Evolutionary conservation across 2,797 vertebrate genomes (phyloP), one percentile per base, ranked within the genome.

Genomic region (Alectoris magna): DNA sequence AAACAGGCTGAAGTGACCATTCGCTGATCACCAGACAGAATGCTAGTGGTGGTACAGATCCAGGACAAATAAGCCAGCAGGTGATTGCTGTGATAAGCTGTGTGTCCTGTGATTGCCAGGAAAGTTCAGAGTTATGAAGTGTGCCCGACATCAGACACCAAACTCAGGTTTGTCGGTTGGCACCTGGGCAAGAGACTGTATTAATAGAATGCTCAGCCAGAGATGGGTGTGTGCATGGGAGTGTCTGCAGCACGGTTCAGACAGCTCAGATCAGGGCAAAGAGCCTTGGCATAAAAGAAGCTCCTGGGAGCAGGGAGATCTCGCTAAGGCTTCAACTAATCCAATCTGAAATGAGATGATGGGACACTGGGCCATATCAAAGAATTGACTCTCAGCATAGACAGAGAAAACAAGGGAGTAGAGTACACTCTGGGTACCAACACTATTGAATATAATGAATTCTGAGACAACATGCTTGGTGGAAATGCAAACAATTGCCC

Each of bases 191-290:
- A 43, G 5, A 5, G 2, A 3, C 6, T 76, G 5, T 17, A 46
- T n/a, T 38, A 58, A 49, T 2, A 6, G 4, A 4, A 7, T 27
- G 11, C 17, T 21, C 6, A 83, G 3, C 3, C 11, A 27, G 17
- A 5, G 19, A 29, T 9, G 11, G 13, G 2, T 10, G 41, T 6
- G 22, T 11, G 7, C 14, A 23, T 8, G 14, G 13, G 3, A 10
- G 44, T 6, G 22, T 3, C 31, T 21, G 10, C 14, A 55, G 8
- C 6, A 31, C 7, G 48, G 6, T 3, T 87, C 51, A 43, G 7
- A 8, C 7, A 66, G 1, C 26, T 81, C 41, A 71, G 18, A 39
- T 0, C 1, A 48, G 0, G 2, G 2, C 29, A 2, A 0, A 82
- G 17, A 56, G 3, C 10, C 9, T 15, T 31, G 18, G 9, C 29